These are phyloP conservation scores for Centrocercus urophasianus DNA, from an alignment of 2,113 vertebrate species.

Conservation along the genomic window DNA sequence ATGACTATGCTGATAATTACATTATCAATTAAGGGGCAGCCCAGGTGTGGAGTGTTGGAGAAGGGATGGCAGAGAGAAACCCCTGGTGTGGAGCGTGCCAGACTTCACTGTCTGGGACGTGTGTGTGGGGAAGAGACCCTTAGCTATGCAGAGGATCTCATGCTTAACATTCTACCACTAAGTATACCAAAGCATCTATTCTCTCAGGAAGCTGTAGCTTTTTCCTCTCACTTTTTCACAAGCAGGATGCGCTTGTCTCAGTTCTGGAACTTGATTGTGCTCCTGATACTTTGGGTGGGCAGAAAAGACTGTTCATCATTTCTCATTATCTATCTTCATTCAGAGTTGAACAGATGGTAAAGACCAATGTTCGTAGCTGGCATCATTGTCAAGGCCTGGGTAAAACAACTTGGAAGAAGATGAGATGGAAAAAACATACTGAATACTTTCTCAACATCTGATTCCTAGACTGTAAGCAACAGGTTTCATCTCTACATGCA, in stretches of 20 bases:
- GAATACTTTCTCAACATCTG: background rate
- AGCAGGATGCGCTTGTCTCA: background rate
- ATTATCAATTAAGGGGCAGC: slow-evolving; percentile 71
- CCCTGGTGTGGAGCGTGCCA: slow-evolving; percentile 15
- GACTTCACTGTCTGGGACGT: slow-evolving; percentile 12
- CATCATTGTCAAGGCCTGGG: background rate
- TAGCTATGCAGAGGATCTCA: background rate
- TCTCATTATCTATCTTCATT: background rate
- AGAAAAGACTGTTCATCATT: background rate
- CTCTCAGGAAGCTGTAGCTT: background rate
- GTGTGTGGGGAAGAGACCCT: background rate
- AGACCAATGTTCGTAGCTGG: background rate
- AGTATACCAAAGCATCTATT: background rate
- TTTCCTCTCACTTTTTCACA: background rate
- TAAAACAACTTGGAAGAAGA: background rate
- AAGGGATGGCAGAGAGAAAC: slow-evolving; percentile 49
- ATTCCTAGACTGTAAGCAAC: background rate
- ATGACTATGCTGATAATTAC: slow-evolving; percentile 75
- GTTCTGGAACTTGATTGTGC: background rate
- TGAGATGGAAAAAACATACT: background rate
- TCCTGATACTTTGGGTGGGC: background rate
- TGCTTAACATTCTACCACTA: slow-evolving; percentile 1
- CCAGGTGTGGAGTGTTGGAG: slow-evolving; percentile 62
- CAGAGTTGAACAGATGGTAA: background rate
- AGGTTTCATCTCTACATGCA: background rate